phyloP scores from a whole-genome alignment of 2,888 invertebrate species.

The Hydrotaea cyrtoneurina region DNA sequence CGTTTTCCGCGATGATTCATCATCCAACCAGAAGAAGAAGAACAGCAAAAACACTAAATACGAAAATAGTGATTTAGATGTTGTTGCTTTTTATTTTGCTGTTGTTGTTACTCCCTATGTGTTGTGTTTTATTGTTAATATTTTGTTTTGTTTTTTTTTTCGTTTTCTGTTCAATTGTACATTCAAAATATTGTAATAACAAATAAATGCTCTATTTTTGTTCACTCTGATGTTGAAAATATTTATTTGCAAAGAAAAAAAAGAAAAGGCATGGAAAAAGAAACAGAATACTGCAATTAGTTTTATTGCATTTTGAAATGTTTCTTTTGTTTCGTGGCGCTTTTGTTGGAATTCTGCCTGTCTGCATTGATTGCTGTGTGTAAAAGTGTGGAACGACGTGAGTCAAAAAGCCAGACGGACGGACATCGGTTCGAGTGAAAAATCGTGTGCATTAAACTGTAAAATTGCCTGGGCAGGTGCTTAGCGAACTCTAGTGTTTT shows the following conservation, averaged over 20 bases:
- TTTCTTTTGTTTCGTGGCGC: conserved; percentile 21
- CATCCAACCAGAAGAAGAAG: background rate
- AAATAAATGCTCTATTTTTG: conserved; percentile 51
- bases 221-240: conserved; percentile 36
- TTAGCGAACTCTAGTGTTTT: conserved; percentile 33
- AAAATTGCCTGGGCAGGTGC: conserved; percentile 49
- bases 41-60: background rate
- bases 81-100: background rate
- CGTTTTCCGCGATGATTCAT: conserved; percentile 21
- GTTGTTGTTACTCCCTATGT: conserved; percentile 6
- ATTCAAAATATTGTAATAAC: conserved; percentile 45
- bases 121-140: conserved; percentile 37
- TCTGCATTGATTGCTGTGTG: conserved; percentile 6
- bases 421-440: conserved; percentile 40
- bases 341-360: background rate
- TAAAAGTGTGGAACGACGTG: background rate
- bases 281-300: conserved; percentile 22
- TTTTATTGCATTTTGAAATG: conserved; percentile 26
- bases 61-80: background rate
- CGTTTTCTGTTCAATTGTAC: conserved; percentile 31
- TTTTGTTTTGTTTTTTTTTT: conserved; percentile 40
- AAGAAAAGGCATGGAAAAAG: background rate
- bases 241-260: background rate
- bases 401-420: background rate
- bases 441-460: conserved; percentile 64